Percentiles rank a stretch among this genome's conserved stretches.
phyloP scores from a whole-genome alignment of 2,113 vertebrate species.

The Triplophysa rosa region DNA sequence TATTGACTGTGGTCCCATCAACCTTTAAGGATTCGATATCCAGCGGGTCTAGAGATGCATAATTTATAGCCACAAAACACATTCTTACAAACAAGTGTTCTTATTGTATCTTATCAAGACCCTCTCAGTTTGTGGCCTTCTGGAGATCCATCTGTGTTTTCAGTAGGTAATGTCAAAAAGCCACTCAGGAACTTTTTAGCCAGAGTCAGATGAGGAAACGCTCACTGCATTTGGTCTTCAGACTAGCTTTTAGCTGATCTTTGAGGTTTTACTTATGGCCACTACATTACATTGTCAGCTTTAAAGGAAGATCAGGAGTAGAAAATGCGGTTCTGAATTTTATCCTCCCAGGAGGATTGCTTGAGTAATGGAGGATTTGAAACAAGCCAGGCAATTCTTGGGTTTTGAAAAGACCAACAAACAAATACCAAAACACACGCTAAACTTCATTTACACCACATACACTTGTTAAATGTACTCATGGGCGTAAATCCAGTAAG shows the following conservation, averaged over 20 bases:
- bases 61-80: constrained; percentile 51
- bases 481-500: too few species aligned
- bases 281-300: constrained; percentile 4
- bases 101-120: constrained; percentile 13
- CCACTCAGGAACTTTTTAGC: neutral
- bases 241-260: constrained; percentile 24
- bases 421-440: neutral
- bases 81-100: constrained; percentile 31
- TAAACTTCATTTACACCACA: neutral
- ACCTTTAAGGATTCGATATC: constrained; percentile 55
- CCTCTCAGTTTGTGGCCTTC: neutral
- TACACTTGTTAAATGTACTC: too few species aligned
- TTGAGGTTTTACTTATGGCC: constrained; percentile 7
- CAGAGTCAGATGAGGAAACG: neutral
- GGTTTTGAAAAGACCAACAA: neutral
- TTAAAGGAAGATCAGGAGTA: neutral
- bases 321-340: neutral
- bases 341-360: neutral
- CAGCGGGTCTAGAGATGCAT: constrained; percentile 49
- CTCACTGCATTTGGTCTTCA: neutral
- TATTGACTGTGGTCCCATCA: constrained; percentile 46
- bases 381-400: neutral
- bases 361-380: neutral
- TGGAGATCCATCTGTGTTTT: constrained; percentile 19
- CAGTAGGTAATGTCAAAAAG: too few species aligned